Conservation (phyloP, 1,140 invertebrate genomes). For the Atopsyche davidsoni region DNA sequence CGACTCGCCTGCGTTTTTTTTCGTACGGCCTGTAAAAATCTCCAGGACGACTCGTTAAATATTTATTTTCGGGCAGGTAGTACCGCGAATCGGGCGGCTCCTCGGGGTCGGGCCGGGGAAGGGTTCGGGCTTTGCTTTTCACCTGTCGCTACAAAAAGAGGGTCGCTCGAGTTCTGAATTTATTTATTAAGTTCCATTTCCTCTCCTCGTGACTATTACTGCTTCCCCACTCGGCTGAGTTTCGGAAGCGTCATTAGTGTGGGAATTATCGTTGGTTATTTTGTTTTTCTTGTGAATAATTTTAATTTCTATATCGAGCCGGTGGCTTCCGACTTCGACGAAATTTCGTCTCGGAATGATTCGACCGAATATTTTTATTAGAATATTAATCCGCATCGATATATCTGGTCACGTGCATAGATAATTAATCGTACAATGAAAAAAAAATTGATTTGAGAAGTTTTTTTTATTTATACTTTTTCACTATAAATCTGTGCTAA, state of each 20-base stretch:
- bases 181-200: constrained; percentile 21
- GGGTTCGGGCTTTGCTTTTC: constrained; percentile 24
- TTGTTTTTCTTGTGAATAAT: not conserved
- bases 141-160: constrained; percentile 23
- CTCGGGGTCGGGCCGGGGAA: constrained; percentile 14
- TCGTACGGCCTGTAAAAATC: constrained; percentile 3
- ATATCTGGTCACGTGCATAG: no score
- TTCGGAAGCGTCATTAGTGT: constrained; percentile 7
- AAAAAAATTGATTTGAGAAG: no score
- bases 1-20: constrained; percentile 11
- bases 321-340: no score
- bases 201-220: constrained; percentile 17
- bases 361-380: no score
- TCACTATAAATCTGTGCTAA: no score
- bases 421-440: no score
- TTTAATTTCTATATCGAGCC: no score
- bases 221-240: no score
- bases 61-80: constrained; percentile 21
- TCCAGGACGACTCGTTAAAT: constrained; percentile 4
- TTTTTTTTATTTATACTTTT: no score
- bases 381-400: no score
- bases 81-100: constrained; percentile 23
- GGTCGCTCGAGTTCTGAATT: constrained; percentile 18
- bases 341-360: no score
- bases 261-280: constrained; percentile 17